Evolutionary conservation across 2,113 vertebrate species (phyloP).

Genomic region (Nicator chloris): DNA sequence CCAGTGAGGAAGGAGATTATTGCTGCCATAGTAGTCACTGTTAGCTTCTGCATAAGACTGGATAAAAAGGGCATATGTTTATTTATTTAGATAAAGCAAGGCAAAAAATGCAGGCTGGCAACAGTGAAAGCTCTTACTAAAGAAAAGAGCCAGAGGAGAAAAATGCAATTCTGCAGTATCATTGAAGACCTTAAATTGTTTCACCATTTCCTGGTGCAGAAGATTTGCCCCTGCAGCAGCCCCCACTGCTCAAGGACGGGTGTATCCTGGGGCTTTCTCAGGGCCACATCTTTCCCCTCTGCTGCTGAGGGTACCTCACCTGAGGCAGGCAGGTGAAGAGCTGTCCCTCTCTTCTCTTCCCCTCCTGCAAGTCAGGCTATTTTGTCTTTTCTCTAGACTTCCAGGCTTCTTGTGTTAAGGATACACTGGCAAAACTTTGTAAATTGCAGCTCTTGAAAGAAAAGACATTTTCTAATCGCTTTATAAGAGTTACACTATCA

Average conservation of each 20-base stretch:
- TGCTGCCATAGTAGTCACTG: not conserved
- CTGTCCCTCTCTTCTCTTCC: not conserved
- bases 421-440: not conserved
- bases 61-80: not conserved
- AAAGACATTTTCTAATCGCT: not conserved
- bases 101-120: not conserved
- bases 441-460: not conserved
- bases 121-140: not conserved
- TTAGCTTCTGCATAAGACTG: not conserved
- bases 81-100: not conserved
- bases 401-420: not conserved
- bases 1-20: not conserved
- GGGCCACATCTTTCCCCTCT: not conserved
- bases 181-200: not conserved
- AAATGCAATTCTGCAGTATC: accelerated
- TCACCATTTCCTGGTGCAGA: not conserved
- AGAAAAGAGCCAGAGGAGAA: not conserved
- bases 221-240: not conserved
- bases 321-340: not conserved
- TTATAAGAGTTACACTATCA: not conserved
- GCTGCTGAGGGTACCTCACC: not conserved
- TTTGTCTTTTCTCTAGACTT: not conserved
- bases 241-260: accelerated
- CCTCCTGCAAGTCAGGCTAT: not conserved
- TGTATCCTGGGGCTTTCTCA: not conserved